Percentiles rank a stretch among this genome's conserved stretches.
These are phyloP conservation scores for Cydia amplana DNA, from an alignment of 1,140 invertebrate genomes.

Conservation along the genomic window DNA sequence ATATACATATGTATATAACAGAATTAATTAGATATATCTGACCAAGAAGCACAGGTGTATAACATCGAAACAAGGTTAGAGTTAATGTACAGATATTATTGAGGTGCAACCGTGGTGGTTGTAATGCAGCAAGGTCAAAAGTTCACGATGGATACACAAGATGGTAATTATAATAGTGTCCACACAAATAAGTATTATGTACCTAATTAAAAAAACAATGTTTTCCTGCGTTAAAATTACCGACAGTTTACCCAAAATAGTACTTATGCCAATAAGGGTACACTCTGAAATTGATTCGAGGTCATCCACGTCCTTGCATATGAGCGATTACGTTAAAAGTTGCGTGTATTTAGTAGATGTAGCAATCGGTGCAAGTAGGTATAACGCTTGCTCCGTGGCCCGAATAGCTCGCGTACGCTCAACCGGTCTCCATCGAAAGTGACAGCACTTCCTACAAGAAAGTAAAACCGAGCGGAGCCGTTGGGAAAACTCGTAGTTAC, in stretches of 20 bases:
- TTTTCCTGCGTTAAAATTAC: no score
- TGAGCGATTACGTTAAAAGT: slow-evolving; percentile 15
- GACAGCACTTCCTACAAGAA: slow-evolving; percentile 77
- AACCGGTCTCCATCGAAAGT: slow-evolving; percentile 76
- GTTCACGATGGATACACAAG: no score
- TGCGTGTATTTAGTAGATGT: slow-evolving; percentile 7
- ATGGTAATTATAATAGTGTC: no score
- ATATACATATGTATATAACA: no score
- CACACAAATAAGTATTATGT: no score
- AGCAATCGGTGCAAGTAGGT: slow-evolving; percentile 6
- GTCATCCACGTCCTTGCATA: background rate
- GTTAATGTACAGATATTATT: no score
- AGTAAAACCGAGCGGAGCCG: slow-evolving; percentile 70
- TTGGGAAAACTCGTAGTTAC: slow-evolving; percentile 57
- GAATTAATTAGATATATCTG: no score
- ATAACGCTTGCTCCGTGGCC: slow-evolving; percentile 31
- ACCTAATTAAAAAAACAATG: no score
- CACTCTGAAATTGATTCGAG: background rate
- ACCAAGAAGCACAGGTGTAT: no score
- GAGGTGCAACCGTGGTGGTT: no score
- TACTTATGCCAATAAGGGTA: background rate
- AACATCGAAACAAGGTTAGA: no score
- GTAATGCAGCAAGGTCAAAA: no score
- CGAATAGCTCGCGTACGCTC: slow-evolving; percentile 43
- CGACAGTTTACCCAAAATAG: background rate